Evolutionary conservation across 2,113 vertebrate species (phyloP).

Genomic region (Tragulus kanchil): DNA sequence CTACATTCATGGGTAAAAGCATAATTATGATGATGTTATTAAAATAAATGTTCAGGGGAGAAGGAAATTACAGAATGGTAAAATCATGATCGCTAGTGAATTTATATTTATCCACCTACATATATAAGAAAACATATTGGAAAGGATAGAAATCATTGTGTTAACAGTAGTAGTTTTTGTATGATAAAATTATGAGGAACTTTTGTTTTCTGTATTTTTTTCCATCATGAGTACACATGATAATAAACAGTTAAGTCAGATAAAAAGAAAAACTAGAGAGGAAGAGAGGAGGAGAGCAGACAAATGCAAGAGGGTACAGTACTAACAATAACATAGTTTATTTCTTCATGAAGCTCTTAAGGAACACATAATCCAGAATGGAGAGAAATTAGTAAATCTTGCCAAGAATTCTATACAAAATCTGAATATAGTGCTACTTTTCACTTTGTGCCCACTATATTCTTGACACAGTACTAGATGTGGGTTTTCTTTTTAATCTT

Average conservation of each 20-base stretch:
- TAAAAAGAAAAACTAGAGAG: not conserved
- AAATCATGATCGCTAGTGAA: not conserved
- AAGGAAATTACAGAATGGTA: not conserved
- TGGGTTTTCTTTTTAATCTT: not conserved
- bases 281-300: not conserved
- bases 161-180: not conserved
- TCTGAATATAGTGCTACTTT: not conserved
- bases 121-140: not conserved
- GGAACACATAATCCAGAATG: not conserved
- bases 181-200: not conserved
- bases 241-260: not conserved
- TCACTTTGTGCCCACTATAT: not conserved
- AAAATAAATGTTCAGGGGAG: not conserved
- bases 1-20: not conserved
- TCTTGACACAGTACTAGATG: not conserved
- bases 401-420: constrained; percentile 15
- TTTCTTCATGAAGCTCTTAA: not conserved
- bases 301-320: not conserved
- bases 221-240: not conserved
- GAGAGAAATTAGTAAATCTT: not conserved
- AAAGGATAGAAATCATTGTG: not conserved
- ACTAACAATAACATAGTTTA: not conserved
- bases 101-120: not conserved
- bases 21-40: not conserved
- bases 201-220: not conserved